These are phyloP conservation scores for Ostrea edulis DNA, from an alignment of 1,140 invertebrate species.

Conservation along the genomic window DNA sequence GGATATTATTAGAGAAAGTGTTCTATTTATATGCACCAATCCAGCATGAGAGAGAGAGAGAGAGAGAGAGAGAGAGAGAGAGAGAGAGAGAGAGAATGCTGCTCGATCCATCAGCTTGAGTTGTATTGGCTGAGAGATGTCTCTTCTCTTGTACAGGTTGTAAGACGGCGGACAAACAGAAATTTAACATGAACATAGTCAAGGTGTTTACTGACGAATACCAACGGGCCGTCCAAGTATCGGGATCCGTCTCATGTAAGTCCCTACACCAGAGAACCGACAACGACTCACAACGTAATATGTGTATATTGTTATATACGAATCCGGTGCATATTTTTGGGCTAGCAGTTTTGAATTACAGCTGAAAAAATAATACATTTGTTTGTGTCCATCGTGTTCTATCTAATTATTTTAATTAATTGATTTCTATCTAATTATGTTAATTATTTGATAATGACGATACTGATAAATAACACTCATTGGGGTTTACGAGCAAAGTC, in stretches of 20 bases:
- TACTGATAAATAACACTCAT: too few relatives aligned
- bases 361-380: not conserved
- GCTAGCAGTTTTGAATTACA: not conserved
- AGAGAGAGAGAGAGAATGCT: not conserved
- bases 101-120: too few relatives aligned
- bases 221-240: conserved; percentile 61
- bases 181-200: conserved; percentile 90
- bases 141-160: conserved; percentile 81
- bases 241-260: not conserved
- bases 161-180: conserved; percentile 85
- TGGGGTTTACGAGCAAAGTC: too few relatives aligned
- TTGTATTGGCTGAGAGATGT: not conserved
- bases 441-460: too few relatives aligned
- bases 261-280: not conserved
- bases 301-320: too few relatives aligned
- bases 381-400: too few relatives aligned
- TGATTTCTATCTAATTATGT: too few relatives aligned
- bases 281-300: not conserved
- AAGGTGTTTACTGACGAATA: conserved; percentile 91
- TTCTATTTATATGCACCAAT: conserved; percentile 23
- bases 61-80: too few relatives aligned
- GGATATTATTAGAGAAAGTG: not conserved
- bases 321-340: too few relatives aligned
- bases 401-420: too few relatives aligned
- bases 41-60: not conserved